Evolutionary conservation across 2,888 invertebrate genomes (phyloP), one percentile per base, ranked within the genome.

Genomic region (Oconnorella tubifera): DNA sequence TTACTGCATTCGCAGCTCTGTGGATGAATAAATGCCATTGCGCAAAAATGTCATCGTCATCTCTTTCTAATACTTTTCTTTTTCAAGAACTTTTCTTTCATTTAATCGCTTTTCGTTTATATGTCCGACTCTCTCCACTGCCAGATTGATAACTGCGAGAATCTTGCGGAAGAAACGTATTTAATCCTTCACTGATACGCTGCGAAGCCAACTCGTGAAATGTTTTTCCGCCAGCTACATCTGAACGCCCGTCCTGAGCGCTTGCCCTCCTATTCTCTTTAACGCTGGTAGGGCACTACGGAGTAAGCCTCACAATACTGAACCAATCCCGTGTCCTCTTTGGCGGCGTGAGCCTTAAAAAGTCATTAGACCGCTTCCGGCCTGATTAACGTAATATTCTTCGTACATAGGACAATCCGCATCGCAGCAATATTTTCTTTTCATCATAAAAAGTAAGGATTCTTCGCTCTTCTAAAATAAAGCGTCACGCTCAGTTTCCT

Each of bases 1-100:
- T 51, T 51, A 6, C 6, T 27, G 53, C 53, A 51, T 51, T 51
- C 53, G 53, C 53, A 51, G 53, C 53, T 51, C 10, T 51, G 14
- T 23, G 10, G 10, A 25, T 51, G 53, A 6, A 51, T 27, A 23
- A 51, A 51, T 23, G 53, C 10, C 53, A 51, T 51, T 23, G 25
- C 19, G 40, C 40, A 19, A 40, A 40, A 14, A 40, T 40, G 40
- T 40, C 40, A 19, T 14, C 40, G 40, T 40, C 10, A 14, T 40
- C 19, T 23, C 25, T 51, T 51, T 19, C 6, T 6, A 23, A 6
- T 23, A 51, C 25, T 6, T 23, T 19, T 51, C 53, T 10, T 25
- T 6, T 25, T 27, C 4, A 23, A 23, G 25, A 19, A 19, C 14
- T 25, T 51, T 23, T 51, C 25, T 23, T 6, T 51, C 14, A 19